Evolutionary conservation across 2,888 invertebrate species (phyloP).

Genomic region (Meliscaeva auricollis): DNA sequence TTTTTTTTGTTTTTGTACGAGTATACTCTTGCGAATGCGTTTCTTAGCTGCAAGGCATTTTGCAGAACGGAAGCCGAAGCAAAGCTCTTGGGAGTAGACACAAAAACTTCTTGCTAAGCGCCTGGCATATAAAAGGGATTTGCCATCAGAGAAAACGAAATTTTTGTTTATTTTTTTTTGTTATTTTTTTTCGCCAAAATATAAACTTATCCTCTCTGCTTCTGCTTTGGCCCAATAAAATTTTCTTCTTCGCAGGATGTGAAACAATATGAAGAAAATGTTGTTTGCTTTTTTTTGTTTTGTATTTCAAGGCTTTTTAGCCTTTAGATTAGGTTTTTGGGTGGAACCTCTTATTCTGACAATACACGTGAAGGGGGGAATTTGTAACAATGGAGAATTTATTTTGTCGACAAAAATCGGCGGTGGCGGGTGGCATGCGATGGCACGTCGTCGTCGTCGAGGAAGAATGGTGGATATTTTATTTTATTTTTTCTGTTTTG

Average conservation of each 20-base stretch:
- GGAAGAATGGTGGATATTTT: not conserved
- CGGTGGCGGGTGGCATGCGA: not conserved
- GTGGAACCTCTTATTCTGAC: constrained; percentile 3
- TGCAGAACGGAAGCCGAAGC: constrained; percentile 57
- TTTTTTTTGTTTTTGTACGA: too few species aligned
- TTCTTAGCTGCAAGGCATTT: constrained; percentile 71
- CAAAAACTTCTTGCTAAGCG: constrained; percentile 59
- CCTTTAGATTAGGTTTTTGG: constrained; percentile 48
- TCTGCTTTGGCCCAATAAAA: not conserved
- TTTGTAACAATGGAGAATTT: constrained; percentile 53
- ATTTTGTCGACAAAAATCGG: constrained; percentile 35
- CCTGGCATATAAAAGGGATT: constrained; percentile 62
- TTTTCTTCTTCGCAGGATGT: constrained; percentile 54
- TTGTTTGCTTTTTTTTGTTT: not conserved
- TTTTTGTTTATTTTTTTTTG: constrained; percentile 33
- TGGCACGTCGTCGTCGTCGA: not conserved
- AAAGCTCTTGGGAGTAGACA: constrained; percentile 67
- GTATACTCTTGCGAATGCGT: constrained; percentile 65
- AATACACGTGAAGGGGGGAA: not conserved
- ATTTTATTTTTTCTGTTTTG: constrained; percentile 9
- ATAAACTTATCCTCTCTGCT: not conserved
- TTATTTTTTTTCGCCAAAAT: constrained; percentile 19
- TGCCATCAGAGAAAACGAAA: constrained; percentile 41
- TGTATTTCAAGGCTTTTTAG: constrained; percentile 55
- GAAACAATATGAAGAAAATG: constrained; percentile 58